Evolutionary conservation across 2,113 vertebrate species (phyloP).

Genomic region (Chiloscyllium plagiosum): DNA sequence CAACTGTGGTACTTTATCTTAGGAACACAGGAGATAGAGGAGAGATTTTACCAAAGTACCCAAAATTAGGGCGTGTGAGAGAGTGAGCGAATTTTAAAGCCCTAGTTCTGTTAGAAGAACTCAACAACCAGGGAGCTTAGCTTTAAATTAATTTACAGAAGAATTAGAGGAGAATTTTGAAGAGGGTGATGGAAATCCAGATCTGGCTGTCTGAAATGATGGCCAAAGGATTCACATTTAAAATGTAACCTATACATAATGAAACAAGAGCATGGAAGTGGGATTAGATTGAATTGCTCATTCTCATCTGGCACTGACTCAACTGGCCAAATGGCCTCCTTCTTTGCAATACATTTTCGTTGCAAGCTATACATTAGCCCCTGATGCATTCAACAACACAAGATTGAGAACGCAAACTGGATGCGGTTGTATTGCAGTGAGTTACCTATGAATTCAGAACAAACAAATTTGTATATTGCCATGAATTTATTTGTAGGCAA

Average conservation of each 20-base stretch:
- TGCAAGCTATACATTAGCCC: neutral
- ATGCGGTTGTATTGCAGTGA: neutral
- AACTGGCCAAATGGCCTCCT: no score
- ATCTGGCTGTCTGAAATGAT: no score
- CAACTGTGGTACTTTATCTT: neutral
- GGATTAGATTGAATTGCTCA: no score
- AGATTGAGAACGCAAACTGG: neutral
- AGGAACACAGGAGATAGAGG: neutral
- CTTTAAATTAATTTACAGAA: neutral
- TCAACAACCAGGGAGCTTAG: neutral
- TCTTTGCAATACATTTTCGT: no score
- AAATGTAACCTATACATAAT: no score
- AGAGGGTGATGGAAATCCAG: no score
- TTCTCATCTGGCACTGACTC: no score
- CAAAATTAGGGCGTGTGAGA: neutral
- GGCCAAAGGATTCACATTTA: no score
- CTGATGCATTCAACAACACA: neutral
- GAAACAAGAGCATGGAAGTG: no score
- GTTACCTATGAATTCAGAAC: neutral
- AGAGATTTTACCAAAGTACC: neutral
- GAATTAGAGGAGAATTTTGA: no score
- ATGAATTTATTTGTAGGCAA: neutral
- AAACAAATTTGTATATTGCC: neutral
- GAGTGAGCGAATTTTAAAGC: neutral
- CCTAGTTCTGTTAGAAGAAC: no score